A percentile compares a stretch with the other conserved stretches of the same genome.
Evolutionary conservation across 2,113 vertebrate species (phyloP).

Genomic region (Scortum barcoo): DNA sequence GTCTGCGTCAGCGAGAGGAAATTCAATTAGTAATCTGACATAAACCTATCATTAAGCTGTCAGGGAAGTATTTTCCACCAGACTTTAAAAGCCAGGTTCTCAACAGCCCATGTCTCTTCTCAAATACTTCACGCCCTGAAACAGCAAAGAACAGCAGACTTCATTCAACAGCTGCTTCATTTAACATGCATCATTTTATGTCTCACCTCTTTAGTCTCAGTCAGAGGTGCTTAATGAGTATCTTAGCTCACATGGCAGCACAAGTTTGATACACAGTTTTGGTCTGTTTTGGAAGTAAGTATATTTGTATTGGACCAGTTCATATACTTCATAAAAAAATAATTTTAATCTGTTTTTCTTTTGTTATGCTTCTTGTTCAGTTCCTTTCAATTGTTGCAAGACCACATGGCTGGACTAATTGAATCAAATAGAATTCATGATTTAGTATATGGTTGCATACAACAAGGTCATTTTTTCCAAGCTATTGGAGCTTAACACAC

Average conservation of each 20-base stretch:
- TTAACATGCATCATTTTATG: slow-evolving; percentile 3
- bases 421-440: slow-evolving; percentile 73
- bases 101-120: slow-evolving; percentile 61
- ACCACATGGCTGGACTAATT: slow-evolving; percentile 69
- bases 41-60: slow-evolving; percentile 78
- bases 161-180: slow-evolving; percentile 48
- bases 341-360: slow-evolving; percentile 24
- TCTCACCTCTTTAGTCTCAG: slow-evolving; percentile 56
- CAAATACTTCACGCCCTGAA: slow-evolving; percentile 50
- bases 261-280: too few relatives aligned
- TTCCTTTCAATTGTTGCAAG: slow-evolving; percentile 45
- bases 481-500: slow-evolving; percentile 67
- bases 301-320: background rate
- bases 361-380: slow-evolving; percentile 19
- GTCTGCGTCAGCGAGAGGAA: slow-evolving; percentile 72
- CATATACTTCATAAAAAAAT: slow-evolving; percentile 3
- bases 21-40: slow-evolving; percentile 75
- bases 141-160: slow-evolving; percentile 48
- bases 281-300: too few relatives aligned
- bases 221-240: background rate
- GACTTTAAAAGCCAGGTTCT: slow-evolving; percentile 63
- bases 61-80: slow-evolving; percentile 77
- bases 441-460: slow-evolving; percentile 75
- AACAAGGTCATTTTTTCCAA: slow-evolving; percentile 72
- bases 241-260: background rate